These are phyloP conservation scores for Oryzaephilus surinamensis DNA, from an alignment of 1,140 invertebrate species.

Conservation along the genomic window DNA sequence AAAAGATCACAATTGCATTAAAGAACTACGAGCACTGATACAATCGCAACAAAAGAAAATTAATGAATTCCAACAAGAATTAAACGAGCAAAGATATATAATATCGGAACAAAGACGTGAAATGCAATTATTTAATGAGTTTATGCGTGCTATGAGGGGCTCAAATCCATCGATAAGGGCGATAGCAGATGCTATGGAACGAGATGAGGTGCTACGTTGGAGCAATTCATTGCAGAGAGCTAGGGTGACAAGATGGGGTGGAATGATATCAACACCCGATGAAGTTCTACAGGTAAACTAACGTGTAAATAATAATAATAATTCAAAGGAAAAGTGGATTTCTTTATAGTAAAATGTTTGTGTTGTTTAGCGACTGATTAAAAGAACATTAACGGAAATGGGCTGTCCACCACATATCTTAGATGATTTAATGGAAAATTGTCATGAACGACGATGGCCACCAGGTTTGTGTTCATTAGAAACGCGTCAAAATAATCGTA, in stretches of 20 bases:
- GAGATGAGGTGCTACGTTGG: conserved; percentile 89
- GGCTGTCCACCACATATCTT: conserved; percentile 86
- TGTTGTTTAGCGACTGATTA: conserved; percentile 85
- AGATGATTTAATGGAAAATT: conserved; percentile 93
- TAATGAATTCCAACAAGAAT: conserved; percentile 71
- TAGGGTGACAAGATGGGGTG: conserved; percentile 88
- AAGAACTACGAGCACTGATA: conserved; percentile 75
- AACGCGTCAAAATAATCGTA: conserved; percentile 82
- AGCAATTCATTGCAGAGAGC: conserved; percentile 73
- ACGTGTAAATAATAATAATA: not conserved
- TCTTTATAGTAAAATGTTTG: no score
- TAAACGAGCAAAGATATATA: conserved; percentile 75
- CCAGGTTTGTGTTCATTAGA: conserved; percentile 84
- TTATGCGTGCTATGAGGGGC: conserved; percentile 81
- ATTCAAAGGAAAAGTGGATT: no score
- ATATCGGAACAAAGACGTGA: conserved; percentile 84
- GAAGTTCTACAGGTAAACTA: conserved; percentile 70
- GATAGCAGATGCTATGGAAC: conserved; percentile 84
- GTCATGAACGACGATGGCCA: conserved; percentile 91
- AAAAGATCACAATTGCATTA: conserved; percentile 87
- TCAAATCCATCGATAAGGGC: conserved; percentile 83
- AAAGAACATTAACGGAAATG: conserved; percentile 81
- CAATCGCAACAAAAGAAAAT: conserved; percentile 78
- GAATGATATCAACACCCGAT: conserved; percentile 95
- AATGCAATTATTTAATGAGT: conserved; percentile 79